These are phyloP conservation scores for Chromobotia macracanthus DNA, from an alignment of 2,797 vertebrate species.

Conservation along the genomic window DNA sequence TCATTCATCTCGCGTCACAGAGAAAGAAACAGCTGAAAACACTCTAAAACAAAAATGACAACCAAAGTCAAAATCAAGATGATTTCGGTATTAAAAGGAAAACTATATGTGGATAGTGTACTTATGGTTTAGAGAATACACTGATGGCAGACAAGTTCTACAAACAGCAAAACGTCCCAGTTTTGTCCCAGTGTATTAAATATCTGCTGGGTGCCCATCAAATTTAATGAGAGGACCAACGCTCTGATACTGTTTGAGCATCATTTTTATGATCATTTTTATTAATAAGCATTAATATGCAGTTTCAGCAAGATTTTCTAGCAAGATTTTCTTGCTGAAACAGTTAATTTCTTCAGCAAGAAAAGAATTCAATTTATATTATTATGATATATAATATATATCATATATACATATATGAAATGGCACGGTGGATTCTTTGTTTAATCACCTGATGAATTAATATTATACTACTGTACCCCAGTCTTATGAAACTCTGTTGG, in stretches of 20 bases:
- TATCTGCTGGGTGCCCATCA: not conserved
- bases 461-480: too few species aligned
- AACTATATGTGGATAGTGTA: slow-evolving; percentile 1
- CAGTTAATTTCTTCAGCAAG: too few species aligned
- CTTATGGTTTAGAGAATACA: not conserved
- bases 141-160: not conserved
- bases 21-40: slow-evolving; percentile 7
- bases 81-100: slow-evolving; percentile 12
- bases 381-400: too few species aligned
- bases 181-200: not conserved
- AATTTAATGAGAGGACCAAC: not conserved
- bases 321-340: too few species aligned
- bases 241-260: too few species aligned
- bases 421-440: too few species aligned
- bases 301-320: too few species aligned
- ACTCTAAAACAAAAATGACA: slow-evolving; percentile 11
- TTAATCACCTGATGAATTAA: too few species aligned
- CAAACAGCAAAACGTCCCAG: not conserved
- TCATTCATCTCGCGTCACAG: not conserved
- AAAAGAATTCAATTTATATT: too few species aligned
- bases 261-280: too few species aligned
- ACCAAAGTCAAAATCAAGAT: not conserved
- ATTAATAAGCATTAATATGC: too few species aligned
- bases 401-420: too few species aligned
- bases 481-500: not conserved